phyloP scores from a whole-genome alignment of 2,888 invertebrate genomes.

The Lasioglossum vierecki region DNA sequence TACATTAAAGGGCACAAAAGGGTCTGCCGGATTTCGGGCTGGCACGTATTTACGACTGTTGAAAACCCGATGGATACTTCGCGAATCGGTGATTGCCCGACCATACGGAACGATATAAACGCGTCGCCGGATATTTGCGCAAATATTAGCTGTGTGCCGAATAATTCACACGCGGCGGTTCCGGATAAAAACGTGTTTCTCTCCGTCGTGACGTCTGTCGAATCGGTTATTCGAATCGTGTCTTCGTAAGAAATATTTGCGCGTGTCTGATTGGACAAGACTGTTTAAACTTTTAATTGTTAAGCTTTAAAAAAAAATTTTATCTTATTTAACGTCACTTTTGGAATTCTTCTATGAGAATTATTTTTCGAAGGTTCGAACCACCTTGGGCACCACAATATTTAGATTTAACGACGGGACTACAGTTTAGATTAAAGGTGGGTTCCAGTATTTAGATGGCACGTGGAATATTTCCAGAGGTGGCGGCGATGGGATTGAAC shows the following conservation, averaged over 20 bases:
- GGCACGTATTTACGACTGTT: conserved; percentile 19
- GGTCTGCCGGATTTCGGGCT: not conserved
- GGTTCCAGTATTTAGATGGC: too few species aligned
- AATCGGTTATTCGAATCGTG: not conserved
- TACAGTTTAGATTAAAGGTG: too few species aligned
- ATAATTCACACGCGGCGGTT: not conserved
- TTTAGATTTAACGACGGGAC: too few species aligned
- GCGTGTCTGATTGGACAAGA: too few species aligned
- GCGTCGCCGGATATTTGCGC: not conserved
- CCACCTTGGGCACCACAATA: too few species aligned
- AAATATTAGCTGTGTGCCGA: not conserved
- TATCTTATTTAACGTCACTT: too few species aligned
- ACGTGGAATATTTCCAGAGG: too few species aligned
- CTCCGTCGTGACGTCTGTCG: not conserved
- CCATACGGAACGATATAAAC: not conserved
- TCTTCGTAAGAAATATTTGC: not conserved
- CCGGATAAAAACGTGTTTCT: not conserved
- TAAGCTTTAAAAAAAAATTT: too few species aligned
- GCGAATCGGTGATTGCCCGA: not conserved
- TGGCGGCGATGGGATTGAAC: too few species aligned
- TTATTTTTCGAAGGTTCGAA: too few species aligned
- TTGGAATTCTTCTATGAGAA: too few species aligned
- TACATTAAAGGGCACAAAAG: conserved; percentile 18
- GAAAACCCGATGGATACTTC: not conserved
- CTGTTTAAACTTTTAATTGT: too few species aligned